Percentiles rank a stretch among this genome's conserved stretches.
Conservation (phyloP, 35 echinoderm and acorn worm genomes). For the Apostichopus parvimensis region DNA sequence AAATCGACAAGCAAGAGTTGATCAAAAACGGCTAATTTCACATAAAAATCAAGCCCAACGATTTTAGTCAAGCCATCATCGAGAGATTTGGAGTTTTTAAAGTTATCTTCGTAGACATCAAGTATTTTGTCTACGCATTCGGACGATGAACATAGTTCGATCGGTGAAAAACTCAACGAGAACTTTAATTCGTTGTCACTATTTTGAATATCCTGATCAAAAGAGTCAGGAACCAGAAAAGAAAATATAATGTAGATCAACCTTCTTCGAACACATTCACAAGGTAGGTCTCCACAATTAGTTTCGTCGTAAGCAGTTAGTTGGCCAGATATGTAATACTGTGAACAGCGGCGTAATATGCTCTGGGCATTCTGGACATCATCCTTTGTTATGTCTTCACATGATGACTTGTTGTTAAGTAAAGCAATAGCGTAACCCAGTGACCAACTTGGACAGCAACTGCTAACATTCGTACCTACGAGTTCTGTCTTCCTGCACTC, state of each 20-base stretch:
- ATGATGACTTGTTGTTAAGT: constrained; percentile 69
- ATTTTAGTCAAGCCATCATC: constrained; percentile 42
- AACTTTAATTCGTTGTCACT: constrained; percentile 7
- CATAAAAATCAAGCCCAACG: constrained; percentile 44
- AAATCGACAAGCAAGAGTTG: constrained; percentile 68
- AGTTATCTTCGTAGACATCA: constrained; percentile 47
- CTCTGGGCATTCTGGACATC: constrained; percentile 37
- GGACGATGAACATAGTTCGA: not conserved
- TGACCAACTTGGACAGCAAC: constrained; percentile 77
- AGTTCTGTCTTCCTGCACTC: not conserved
- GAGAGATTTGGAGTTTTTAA: constrained; percentile 16
- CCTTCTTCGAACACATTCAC: not conserved
- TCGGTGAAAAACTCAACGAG: constrained; percentile 9
- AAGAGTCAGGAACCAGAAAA: constrained; percentile 24
- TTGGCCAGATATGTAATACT: not conserved
- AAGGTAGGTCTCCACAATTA: not conserved
- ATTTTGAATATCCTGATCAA: not conserved
- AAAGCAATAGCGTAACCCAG: constrained; percentile 74
- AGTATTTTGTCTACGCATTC: constrained; percentile 16
- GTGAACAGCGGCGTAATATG: constrained; percentile 41
- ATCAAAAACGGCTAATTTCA: constrained; percentile 67
- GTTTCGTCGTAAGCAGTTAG: not conserved
- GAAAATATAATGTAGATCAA: constrained; percentile 24
- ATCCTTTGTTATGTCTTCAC: constrained; percentile 40
- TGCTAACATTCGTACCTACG: not conserved